phyloP scores from a whole-genome alignment of 1,140 invertebrate genomes.

The Asobara japonica region DNA sequence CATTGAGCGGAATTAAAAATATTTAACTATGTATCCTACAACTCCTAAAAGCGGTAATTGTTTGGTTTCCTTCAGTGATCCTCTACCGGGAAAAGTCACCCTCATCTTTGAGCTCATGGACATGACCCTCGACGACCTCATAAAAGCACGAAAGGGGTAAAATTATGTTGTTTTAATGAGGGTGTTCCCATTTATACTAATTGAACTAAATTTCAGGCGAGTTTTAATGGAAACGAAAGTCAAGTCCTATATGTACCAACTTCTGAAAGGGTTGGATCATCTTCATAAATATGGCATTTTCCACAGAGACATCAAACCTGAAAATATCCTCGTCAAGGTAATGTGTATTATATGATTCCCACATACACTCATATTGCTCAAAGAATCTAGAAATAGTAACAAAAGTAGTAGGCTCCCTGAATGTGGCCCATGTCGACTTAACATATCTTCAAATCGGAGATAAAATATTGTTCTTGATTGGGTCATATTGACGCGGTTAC shows the following conservation, averaged over 20 bases:
- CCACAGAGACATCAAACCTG: conserved; percentile 77
- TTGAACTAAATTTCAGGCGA: conserved; percentile 40
- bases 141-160: conserved; percentile 66
- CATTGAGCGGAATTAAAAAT: no score
- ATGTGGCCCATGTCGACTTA: no score
- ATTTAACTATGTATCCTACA: no score
- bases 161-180: not conserved
- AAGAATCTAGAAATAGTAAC: no score
- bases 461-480: no score
- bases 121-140: conserved; percentile 76
- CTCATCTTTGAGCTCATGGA: conserved; percentile 77
- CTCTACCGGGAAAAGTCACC: conserved; percentile 67
- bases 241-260: conserved; percentile 69
- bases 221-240: conserved; percentile 61
- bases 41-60: conserved; percentile 21
- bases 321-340: conserved; percentile 73
- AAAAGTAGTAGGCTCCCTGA: no score
- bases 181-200: not conserved
- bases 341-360: conserved; percentile 10
- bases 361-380: no score
- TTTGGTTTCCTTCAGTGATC: conserved; percentile 66
- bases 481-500: no score
- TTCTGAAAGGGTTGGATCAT: conserved; percentile 68
- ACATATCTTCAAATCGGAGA: no score
- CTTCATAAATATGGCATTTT: conserved; percentile 74